Evolutionary conservation across 2,797 vertebrate species (phyloP).

Genomic region (Uromys caudimaculatus): DNA sequence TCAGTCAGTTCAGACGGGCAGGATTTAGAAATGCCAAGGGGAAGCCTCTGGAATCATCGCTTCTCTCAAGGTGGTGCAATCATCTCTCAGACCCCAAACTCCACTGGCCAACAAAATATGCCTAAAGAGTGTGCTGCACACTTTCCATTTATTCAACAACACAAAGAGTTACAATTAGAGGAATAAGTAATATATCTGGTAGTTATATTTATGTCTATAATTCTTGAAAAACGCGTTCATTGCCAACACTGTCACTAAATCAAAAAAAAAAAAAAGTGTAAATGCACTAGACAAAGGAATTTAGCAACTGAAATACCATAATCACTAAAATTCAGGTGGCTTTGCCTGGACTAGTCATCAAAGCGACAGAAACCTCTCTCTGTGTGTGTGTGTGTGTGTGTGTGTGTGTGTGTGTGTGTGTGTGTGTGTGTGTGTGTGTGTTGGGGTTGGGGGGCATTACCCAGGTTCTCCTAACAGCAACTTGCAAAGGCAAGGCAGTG

Average conservation of each 20-base stretch:
- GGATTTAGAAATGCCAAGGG: constrained; percentile 54
- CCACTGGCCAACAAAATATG: background rate
- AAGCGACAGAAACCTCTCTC: background rate
- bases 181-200: background rate
- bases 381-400: too few species aligned
- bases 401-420: too few species aligned
- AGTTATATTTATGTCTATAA: background rate
- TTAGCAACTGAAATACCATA: constrained; percentile 30
- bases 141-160: background rate
- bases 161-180: background rate
- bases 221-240: constrained; percentile 52
- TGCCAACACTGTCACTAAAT: constrained; percentile 32
- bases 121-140: constrained; percentile 23
- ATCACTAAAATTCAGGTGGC: constrained; percentile 45
- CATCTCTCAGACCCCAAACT: background rate
- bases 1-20: background rate
- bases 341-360: constrained; percentile 12
- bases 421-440: too few species aligned
- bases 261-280: constrained; percentile 22
- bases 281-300: background rate
- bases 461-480: constrained; percentile 68
- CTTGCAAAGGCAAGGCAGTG: constrained; percentile 64
- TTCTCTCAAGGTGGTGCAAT: background rate
- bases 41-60: constrained; percentile 14
- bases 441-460: constrained; percentile 17